These are phyloP conservation scores for Caenorhabditis macrosperma DNA, from an alignment of 2,888 invertebrate species.

Conservation along the genomic window DNA sequence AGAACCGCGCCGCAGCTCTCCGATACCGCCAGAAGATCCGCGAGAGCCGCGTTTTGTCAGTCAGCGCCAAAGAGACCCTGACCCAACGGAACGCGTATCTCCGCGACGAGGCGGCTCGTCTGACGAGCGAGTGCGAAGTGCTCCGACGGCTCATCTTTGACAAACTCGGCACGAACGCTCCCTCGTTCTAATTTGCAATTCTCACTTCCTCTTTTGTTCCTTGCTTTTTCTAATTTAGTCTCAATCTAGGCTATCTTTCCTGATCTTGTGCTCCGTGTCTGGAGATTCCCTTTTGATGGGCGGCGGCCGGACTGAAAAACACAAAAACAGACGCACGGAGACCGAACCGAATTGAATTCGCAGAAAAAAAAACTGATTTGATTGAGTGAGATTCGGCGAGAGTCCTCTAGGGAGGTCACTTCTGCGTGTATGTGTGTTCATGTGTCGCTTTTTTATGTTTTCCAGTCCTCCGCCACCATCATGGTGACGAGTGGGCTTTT, in stretches of 20 bases:
- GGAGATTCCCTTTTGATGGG: conserved; percentile 2
- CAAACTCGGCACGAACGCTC: conserved; percentile 43
- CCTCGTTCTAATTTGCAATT: conserved; percentile 11
- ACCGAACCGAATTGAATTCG: conserved; percentile 36
- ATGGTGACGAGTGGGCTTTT: conserved; percentile 20
- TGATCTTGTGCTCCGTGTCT: conserved; percentile 1
- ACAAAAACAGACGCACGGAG: conserved; percentile 7
- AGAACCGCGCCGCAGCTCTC: conserved; percentile 76
- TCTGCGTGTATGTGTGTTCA: conserved; percentile 20
- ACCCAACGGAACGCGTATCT: conserved; percentile 70
- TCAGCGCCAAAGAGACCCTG: conserved; percentile 58
- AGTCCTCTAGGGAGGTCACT: conserved; percentile 49
- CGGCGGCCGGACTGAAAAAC: conserved; percentile 1
- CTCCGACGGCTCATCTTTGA: conserved; percentile 59
- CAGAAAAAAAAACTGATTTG: conserved; percentile 14
- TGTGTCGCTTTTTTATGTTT: conserved; percentile 31
- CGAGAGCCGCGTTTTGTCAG: conserved; percentile 28
- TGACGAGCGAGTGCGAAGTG: conserved; percentile 69
- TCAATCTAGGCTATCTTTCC: neutral
- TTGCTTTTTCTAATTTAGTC: neutral
- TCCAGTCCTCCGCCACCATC: conserved; percentile 7
- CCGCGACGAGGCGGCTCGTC: conserved; percentile 64
- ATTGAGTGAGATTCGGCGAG: conserved; percentile 27
- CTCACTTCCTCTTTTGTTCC: neutral
- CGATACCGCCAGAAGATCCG: conserved; percentile 74